A percentile compares a stretch with the other conserved stretches of the same genome.
Evolutionary conservation across 2,113 vertebrate genomes (phyloP).

Genomic region (Phylloscopus trochilus): DNA sequence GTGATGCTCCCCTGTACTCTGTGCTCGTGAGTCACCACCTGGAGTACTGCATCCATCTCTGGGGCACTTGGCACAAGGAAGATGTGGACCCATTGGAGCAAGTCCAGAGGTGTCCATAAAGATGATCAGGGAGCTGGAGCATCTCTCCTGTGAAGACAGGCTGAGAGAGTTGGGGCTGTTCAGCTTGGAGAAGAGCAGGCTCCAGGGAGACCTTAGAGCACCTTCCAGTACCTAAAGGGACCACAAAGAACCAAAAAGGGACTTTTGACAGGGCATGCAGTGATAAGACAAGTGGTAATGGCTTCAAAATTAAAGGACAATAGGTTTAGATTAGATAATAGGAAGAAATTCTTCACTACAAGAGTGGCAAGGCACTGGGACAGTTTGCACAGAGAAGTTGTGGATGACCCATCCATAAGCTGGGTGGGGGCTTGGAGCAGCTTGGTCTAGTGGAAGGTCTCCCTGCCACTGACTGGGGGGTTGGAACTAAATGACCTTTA

Average conservation of each 20-base stretch:
- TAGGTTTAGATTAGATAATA: not conserved
- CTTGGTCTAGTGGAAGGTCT: not conserved
- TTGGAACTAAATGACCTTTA: not conserved
- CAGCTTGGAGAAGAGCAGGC: not conserved
- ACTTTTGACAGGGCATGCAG: not conserved
- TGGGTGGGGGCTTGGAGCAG: not conserved
- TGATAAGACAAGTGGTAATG: not conserved
- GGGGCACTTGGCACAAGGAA: not conserved
- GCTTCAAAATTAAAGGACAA: not conserved
- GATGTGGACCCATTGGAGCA: not conserved
- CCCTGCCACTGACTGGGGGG: not conserved
- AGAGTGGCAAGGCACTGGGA: not conserved
- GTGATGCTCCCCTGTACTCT: not conserved
- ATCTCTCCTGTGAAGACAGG: not conserved
- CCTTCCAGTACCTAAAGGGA: not conserved
- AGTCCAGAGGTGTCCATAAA: not conserved
- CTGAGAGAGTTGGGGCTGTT: not conserved
- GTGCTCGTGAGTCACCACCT: rapidly evolving
- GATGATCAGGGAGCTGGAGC: not conserved
- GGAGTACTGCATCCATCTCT: not conserved
- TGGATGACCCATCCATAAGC: not conserved
- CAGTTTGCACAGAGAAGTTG: not conserved
- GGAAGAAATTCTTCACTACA: not conserved
- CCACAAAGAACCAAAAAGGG: not conserved
- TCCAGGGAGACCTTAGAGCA: not conserved